Conservation (phyloP, 1,140 invertebrate genomes). For the Metopolophium dirhodum region DNA sequence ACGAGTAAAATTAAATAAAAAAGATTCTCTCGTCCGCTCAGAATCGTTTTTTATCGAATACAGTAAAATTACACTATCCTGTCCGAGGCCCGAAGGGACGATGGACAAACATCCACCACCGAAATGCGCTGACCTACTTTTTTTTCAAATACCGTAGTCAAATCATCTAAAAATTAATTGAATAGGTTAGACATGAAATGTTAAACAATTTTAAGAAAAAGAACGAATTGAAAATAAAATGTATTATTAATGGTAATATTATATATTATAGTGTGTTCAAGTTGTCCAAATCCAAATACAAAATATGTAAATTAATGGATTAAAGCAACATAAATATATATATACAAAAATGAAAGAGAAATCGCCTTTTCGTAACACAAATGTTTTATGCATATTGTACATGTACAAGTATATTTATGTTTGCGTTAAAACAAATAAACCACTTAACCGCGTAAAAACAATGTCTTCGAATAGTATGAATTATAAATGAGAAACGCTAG, state of each 20-base stretch:
- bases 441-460: constrained; percentile 2
- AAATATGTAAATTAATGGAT: constrained; percentile 13
- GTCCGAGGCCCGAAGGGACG: too few species aligned
- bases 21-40: too few species aligned
- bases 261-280: constrained; percentile 18
- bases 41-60: too few species aligned
- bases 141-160: background rate
- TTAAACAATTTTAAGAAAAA: background rate
- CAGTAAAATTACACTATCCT: too few species aligned
- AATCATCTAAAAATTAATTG: background rate
- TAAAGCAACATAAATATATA: background rate
- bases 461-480: background rate
- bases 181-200: background rate
- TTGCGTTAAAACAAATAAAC: background rate
- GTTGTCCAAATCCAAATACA: background rate
- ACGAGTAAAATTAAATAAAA: too few species aligned
- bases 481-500: background rate
- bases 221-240: background rate
- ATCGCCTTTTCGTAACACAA: background rate
- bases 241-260: background rate
- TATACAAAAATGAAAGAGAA: background rate
- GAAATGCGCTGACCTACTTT: too few species aligned
- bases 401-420: background rate
- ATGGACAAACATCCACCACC: too few species aligned
- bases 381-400: constrained; percentile 3